Evolutionary conservation across 2,888 invertebrate species (phyloP), one percentile per base, ranked within the genome.

Genomic region (Chirona hameri): DNA sequence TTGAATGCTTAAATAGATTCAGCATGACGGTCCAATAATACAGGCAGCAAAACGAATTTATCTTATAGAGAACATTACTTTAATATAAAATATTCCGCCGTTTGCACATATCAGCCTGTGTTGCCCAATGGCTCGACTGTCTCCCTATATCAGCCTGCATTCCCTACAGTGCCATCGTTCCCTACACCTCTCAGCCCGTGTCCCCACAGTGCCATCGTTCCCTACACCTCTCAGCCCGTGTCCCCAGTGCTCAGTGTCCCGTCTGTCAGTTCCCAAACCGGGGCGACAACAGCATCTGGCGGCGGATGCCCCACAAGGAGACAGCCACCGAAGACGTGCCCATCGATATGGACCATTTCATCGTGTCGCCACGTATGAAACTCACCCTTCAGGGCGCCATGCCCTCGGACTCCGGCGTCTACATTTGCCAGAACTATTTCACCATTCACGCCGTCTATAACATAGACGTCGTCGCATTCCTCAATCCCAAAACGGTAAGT

Each of bases 391-490:
- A 80, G 48, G 52, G 27, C 18, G 80, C 80, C 29, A 4, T 80
- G 52, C 80, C 48, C 48, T 7, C 15, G 15, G 80, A 80, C 80
- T 27, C 52, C 80, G 80, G 80, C n/a, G 21, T 80, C 48, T 80
- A 80, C 80, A 48, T 80, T 15, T 80, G 80, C 21, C 80, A 80
- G 80, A 80, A 15, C 52, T 48, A n/a, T 27, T 80, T 14, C 80
- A 29, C 80, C 52, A 52, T 55, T 14, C 52, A 80, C 29, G 52
- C 80, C 15, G 29, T 80, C 27, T 80, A 80, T 52, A 80, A 55
- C 80, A 15, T 80, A 79, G 90, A 91, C 76, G 89, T 92, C 0
- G 88, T 89, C 18, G 88, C 88, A 83, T 87, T 89, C 55, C 86
- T 88, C 0, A 90, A 90, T 72, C 86, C 87, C 0, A 76, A 21